Evolutionary conservation across 2,113 vertebrate species (phyloP).

Genomic region (Chionodraco myersi): DNA sequence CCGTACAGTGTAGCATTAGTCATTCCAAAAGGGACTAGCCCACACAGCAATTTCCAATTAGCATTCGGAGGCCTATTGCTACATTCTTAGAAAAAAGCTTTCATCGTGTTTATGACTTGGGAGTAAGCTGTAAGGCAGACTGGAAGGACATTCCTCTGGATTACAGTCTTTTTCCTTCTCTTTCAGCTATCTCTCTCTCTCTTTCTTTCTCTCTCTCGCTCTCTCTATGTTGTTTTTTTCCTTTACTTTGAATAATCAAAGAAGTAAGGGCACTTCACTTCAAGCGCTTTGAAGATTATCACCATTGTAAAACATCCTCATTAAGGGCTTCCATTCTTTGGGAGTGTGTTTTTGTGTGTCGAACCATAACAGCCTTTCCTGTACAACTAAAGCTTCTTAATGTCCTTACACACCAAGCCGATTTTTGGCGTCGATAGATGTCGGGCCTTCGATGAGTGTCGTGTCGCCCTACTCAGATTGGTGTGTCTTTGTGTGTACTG

Average conservation of each 20-base stretch:
- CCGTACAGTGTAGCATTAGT: conserved; percentile 29
- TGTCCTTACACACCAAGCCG: too few relatives aligned
- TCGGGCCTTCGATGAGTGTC: too few relatives aligned
- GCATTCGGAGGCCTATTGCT: conserved; percentile 66
- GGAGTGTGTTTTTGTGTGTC: conserved; percentile 54
- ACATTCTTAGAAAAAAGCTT: conserved; percentile 69
- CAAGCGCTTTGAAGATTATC: conserved; percentile 74
- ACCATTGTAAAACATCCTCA: conserved; percentile 64
- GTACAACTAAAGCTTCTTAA: too few relatives aligned
- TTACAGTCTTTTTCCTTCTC: conserved; percentile 27
- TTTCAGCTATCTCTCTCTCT: conserved; percentile 6
- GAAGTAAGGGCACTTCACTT: conserved; percentile 50
- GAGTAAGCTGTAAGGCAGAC: conserved; percentile 73
- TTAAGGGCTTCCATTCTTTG: conserved; percentile 63
- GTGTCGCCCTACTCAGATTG: too few relatives aligned
- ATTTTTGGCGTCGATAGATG: too few relatives aligned
- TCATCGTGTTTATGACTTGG: conserved; percentile 69
- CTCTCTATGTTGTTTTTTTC: conserved; percentile 20
- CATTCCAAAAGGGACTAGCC: conserved; percentile 35
- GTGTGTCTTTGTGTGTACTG: too few relatives aligned
- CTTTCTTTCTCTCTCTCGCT: neutral
- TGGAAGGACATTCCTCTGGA: conserved; percentile 50
- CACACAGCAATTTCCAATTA: conserved; percentile 48
- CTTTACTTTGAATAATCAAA: conserved; percentile 34
- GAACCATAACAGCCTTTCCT: conserved; percentile 20